Evolutionary conservation across 2,113 vertebrate genomes (phyloP).

Genomic region (Antennarius striatus): DNA sequence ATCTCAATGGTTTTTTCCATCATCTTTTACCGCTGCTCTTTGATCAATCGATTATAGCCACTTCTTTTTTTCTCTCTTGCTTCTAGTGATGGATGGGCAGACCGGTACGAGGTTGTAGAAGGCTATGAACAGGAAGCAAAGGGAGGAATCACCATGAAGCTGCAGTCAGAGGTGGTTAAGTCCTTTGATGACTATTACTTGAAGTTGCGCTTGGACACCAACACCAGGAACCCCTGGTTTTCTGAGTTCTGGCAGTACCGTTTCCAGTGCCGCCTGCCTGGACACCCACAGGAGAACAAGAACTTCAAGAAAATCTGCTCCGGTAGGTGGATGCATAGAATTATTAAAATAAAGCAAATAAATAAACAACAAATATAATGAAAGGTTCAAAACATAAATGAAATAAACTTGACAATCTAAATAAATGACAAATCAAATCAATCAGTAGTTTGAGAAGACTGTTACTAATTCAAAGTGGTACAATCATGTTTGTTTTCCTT

Average conservation of each 20-base stretch:
- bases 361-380: no score
- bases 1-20: not conserved
- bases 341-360: no score
- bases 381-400: slow-evolving; percentile 7
- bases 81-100: slow-evolving; percentile 95
- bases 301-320: slow-evolving; percentile 94
- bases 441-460: slow-evolving; percentile 13
- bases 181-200: slow-evolving; percentile 96
- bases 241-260: slow-evolving; percentile 98
- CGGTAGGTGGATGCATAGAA: slow-evolving; percentile 78
- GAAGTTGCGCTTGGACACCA: slow-evolving; percentile 90
- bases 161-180: slow-evolving; percentile 91
- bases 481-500: slow-evolving; percentile 38
- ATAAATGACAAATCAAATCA: slow-evolving; percentile 4
- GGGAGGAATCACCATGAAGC: slow-evolving; percentile 97
- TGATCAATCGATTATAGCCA: not conserved
- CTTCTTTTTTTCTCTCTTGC: slow-evolving; percentile 8
- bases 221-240: slow-evolving; percentile 97
- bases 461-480: slow-evolving; percentile 15
- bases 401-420: slow-evolving; percentile 5
- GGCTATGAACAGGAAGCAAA: slow-evolving; percentile 95
- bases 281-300: slow-evolving; percentile 89
- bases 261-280: slow-evolving; percentile 93
- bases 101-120: slow-evolving; percentile 97
- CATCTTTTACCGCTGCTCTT: not conserved